These are phyloP conservation scores for Orchesella cincta DNA, from an alignment of 1,140 invertebrate species.

Conservation along the genomic window DNA sequence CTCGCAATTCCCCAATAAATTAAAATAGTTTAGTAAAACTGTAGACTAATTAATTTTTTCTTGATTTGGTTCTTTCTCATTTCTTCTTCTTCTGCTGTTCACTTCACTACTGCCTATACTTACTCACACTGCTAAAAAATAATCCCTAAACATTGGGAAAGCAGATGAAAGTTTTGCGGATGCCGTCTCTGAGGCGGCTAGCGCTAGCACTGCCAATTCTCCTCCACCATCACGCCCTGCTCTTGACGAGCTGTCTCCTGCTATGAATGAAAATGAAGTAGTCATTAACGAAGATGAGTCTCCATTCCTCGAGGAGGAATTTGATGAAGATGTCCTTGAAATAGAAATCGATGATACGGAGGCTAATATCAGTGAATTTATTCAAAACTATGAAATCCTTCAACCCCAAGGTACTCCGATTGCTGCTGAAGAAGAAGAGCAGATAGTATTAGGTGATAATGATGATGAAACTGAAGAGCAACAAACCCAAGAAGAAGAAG, in stretches of 20 bases:
- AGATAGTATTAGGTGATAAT: slow-evolving; percentile 53
- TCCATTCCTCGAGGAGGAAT: slow-evolving; percentile 54
- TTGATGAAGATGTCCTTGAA: slow-evolving; percentile 38
- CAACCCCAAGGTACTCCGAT: slow-evolving; percentile 56
- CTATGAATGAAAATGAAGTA: background rate
- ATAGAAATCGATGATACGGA: slow-evolving; percentile 46
- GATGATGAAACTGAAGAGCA: slow-evolving; percentile 54
- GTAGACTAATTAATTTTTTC: no score
- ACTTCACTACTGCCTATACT: no score
- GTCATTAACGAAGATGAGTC: slow-evolving; percentile 53
- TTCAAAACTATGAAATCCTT: slow-evolving; percentile 47
- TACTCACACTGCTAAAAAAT: no score
- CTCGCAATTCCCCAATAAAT: no score
- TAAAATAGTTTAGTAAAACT: no score
- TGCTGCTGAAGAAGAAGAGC: slow-evolving; percentile 55
- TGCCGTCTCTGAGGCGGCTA: background rate
- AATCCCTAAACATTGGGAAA: no score
- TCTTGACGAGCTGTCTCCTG: background rate
- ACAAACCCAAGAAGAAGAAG: slow-evolving; percentile 49
- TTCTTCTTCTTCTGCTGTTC: no score
- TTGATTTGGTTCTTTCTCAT: no score
- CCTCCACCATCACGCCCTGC: background rate
- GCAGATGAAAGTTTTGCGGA: slow-evolving; percentile 27
- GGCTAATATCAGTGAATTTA: slow-evolving; percentile 43
- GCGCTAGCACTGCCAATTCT: background rate